phyloP scores from a whole-genome alignment of 2,113 vertebrate genomes.

The Protomyctophum bolini region DNA sequence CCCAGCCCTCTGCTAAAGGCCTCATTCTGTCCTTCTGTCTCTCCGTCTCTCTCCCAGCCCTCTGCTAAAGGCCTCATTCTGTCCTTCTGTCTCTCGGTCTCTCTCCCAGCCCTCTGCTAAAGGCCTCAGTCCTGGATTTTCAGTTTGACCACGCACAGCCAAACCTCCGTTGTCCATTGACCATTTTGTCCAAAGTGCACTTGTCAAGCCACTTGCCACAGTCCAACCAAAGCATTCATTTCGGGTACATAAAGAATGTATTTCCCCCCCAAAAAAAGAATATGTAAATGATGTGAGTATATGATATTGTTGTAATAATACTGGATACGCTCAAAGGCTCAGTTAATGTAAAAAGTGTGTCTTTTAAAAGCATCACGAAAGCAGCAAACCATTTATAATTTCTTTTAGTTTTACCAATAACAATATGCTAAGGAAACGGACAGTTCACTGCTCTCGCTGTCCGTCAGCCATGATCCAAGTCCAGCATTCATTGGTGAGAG shows the following conservation, averaged over 20 bases:
- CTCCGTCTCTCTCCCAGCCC: too few relatives aligned
- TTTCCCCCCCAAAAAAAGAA: slow-evolving; percentile 47
- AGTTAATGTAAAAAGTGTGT: slow-evolving; percentile 69
- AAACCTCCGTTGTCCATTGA: slow-evolving; percentile 34
- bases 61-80: too few relatives aligned
- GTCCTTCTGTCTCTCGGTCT: too few relatives aligned
- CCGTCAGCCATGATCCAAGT: slow-evolving; percentile 40
- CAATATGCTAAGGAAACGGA: slow-evolving; percentile 45
- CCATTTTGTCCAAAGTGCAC: slow-evolving; percentile 67
- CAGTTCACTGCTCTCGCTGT: slow-evolving; percentile 61
- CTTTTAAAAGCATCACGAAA: slow-evolving; percentile 72
- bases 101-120: slow-evolving; percentile 33
- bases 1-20: too few relatives aligned
- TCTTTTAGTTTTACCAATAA: slow-evolving; percentile 37
- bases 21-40: too few relatives aligned
- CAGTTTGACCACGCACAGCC: slow-evolving; percentile 44
- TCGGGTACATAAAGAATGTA: slow-evolving; percentile 59
- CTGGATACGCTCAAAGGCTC: slow-evolving; percentile 74
- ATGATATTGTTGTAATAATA: slow-evolving; percentile 68
- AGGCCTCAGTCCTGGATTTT: slow-evolving; percentile 13
- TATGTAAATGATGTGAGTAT: slow-evolving; percentile 65
- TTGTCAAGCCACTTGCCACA: slow-evolving; percentile 60
- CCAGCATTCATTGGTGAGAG: slow-evolving; percentile 27
- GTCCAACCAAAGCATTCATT: slow-evolving; percentile 57
- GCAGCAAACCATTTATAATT: slow-evolving; percentile 67